phyloP scores from a whole-genome alignment of 1,140 invertebrate species.

The Dendroctonus ponderosae region DNA sequence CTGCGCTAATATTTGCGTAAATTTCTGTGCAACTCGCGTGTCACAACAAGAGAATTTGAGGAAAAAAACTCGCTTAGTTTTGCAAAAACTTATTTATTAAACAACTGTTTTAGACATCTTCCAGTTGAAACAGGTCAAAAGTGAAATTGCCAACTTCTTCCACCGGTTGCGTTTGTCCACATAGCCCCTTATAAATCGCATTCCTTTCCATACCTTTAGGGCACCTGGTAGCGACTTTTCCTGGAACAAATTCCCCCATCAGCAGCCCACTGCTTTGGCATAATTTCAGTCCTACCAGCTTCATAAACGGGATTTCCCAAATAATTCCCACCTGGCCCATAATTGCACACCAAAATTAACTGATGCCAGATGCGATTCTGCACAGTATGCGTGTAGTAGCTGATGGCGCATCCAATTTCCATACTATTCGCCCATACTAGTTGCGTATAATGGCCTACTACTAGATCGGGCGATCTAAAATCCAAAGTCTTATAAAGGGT shows the following conservation, averaged over 20 bases:
- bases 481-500: too few species aligned
- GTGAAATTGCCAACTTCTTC: constrained; percentile 18
- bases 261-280: neutral
- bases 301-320: constrained; percentile 39
- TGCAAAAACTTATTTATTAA: too few species aligned
- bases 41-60: too few species aligned
- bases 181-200: constrained; percentile 35
- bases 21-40: too few species aligned
- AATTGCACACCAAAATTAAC: constrained; percentile 44
- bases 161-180: constrained; percentile 25
- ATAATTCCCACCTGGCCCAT: constrained; percentile 47
- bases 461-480: constrained; percentile 34
- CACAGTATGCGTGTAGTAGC: constrained; percentile 36
- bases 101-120: constrained; percentile 39
- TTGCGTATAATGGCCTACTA: constrained; percentile 46
- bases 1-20: too few species aligned
- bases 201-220: constrained; percentile 27
- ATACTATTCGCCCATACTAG: constrained; percentile 43
- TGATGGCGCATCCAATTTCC: constrained; percentile 42
- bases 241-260: constrained; percentile 4
- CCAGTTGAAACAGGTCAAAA: constrained; percentile 46
- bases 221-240: constrained; percentile 34
- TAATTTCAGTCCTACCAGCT: constrained; percentile 17
- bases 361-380: constrained; percentile 37
- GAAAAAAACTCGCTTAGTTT: too few species aligned